phyloP scores from a whole-genome alignment of 2,888 invertebrate species.

The Orchesella flavescens region DNA sequence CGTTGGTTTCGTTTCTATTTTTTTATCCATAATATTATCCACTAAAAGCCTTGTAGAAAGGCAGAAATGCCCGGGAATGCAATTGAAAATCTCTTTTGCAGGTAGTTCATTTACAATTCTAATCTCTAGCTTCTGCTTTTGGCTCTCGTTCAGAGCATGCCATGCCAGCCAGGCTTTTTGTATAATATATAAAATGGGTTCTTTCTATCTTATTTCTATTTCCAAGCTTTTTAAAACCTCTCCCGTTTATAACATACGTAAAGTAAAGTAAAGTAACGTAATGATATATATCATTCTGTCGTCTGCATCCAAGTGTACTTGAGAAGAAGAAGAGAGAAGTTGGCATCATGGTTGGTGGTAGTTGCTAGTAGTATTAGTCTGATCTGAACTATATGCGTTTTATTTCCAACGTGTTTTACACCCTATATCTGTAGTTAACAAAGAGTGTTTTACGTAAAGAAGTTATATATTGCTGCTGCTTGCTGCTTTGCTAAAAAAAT shows the following conservation, averaged over 20 bases:
- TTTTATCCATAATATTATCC: constrained; percentile 31
- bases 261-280: neutral
- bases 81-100: constrained; percentile 70
- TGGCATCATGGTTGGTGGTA: neutral
- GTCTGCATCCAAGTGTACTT: constrained; percentile 51
- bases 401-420: neutral
- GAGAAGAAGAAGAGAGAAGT: too few species aligned
- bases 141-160: constrained; percentile 53
- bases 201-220: neutral
- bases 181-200: neutral
- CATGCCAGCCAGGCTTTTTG: constrained; percentile 18
- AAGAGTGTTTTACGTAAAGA: too few species aligned
- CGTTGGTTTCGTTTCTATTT: too few species aligned
- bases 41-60: neutral
- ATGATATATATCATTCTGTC: constrained; percentile 47
- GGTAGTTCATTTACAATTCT: constrained; percentile 70
- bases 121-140: constrained; percentile 62
- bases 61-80: constrained; percentile 61
- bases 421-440: neutral
- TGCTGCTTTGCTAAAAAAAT: constrained; percentile 9
- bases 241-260: neutral
- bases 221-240: neutral
- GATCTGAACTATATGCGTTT: constrained; percentile 8
- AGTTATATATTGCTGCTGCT: too few species aligned
- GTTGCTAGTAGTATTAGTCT: neutral